These are phyloP conservation scores for Takifugu rubripes DNA, from an alignment of 2,797 vertebrate genomes.

Conservation along the genomic window DNA sequence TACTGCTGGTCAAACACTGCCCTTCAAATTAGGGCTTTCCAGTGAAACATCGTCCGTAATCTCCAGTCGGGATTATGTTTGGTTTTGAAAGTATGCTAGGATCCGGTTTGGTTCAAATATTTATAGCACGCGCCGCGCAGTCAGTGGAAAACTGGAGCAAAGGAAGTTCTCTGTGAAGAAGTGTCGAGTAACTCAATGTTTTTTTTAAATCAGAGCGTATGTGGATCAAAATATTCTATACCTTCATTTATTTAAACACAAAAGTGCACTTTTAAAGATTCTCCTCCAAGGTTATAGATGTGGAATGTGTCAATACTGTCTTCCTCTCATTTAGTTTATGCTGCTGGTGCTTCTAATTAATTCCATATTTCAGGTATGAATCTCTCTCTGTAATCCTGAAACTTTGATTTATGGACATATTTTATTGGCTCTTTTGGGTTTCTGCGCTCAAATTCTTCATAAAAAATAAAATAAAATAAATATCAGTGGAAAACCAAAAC, in stretches of 20 bases:
- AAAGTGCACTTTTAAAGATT: slow-evolving; percentile 61
- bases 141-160: slow-evolving; percentile 58
- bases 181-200: slow-evolving; percentile 33
- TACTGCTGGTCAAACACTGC: slow-evolving; percentile 8
- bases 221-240: no score
- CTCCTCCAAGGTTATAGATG: slow-evolving; percentile 69
- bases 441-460: slow-evolving; percentile 60
- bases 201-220: no score
- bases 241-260: slow-evolving; percentile 31
- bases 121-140: slow-evolving; percentile 36
- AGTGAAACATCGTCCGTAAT: slow-evolving; percentile 18
- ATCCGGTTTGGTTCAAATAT: slow-evolving; percentile 38
- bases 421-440: slow-evolving; percentile 72
- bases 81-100: slow-evolving; percentile 26
- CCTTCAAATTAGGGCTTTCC: slow-evolving; percentile 17
- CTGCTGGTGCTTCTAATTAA: slow-evolving; percentile 67
- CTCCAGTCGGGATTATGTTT: slow-evolving; percentile 26
- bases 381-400: slow-evolving; percentile 70
- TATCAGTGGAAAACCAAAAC: no score
- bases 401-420: slow-evolving; percentile 76
- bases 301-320: slow-evolving; percentile 72
- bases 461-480: slow-evolving; percentile 38
- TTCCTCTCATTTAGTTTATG: slow-evolving; percentile 67
- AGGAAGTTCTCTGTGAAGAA: slow-evolving; percentile 41
- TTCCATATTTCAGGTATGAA: slow-evolving; percentile 70